Percentiles rank a stretch among this genome's conserved stretches.
phyloP scores from a whole-genome alignment of 1,140 invertebrate species.

The Eufriesea mexicana region DNA sequence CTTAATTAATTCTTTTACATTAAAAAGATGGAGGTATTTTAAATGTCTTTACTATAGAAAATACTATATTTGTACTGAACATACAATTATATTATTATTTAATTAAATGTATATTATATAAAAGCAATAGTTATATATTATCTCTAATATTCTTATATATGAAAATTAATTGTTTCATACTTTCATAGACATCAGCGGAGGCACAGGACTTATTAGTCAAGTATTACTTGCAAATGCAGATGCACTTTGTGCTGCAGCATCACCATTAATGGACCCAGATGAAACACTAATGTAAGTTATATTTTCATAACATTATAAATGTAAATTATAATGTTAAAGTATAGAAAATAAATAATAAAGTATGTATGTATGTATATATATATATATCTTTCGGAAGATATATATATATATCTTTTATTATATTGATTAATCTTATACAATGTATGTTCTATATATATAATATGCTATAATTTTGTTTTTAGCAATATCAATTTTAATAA shows the following conservation, averaged over 20 bases:
- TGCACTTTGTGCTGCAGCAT: constrained; percentile 96
- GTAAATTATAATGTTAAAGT: too few species aligned
- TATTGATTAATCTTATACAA: background rate
- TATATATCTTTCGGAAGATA: too few species aligned
- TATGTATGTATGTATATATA: too few species aligned
- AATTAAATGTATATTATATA: too few species aligned
- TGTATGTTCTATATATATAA: background rate
- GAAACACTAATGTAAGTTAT: constrained; percentile 89
- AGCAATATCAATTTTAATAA: background rate
- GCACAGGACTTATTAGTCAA: constrained; percentile 92
- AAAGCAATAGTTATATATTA: background rate
- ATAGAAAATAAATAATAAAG: too few species aligned
- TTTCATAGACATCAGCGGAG: constrained; percentile 84
- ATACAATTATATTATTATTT: background rate
- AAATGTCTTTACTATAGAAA: background rate
- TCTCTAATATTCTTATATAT: background rate
- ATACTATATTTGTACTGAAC: background rate
- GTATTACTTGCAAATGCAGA: constrained; percentile 98
- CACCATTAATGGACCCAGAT: constrained; percentile 95
- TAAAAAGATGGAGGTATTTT: background rate
- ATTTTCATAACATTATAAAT: too few species aligned
- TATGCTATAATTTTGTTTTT: background rate
- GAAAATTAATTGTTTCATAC: constrained; percentile 13
- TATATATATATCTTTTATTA: too few species aligned
- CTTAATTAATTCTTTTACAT: too few species aligned